A percentile compares a stretch with the other conserved stretches of the same genome.
Conservation (phyloP, 1,140 invertebrate species). For the Solen grandis region DNA sequence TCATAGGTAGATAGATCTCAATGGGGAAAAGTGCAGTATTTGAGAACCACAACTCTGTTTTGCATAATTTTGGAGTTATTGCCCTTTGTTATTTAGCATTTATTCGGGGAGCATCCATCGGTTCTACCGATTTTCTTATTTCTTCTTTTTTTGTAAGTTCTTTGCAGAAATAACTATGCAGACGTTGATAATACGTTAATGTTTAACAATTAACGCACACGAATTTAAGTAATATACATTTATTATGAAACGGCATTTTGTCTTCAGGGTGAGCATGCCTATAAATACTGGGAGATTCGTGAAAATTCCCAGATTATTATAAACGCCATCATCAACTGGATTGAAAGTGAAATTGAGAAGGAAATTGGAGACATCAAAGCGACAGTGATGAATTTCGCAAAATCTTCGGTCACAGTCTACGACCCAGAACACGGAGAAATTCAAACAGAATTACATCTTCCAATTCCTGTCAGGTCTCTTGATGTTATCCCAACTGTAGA, state of each 20-base stretch:
- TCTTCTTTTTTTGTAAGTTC: neutral
- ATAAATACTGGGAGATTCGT: constrained; percentile 64
- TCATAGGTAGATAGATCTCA: too few species aligned
- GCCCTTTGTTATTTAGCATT: too few species aligned
- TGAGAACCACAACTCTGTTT: too few species aligned
- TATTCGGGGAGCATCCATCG: too few species aligned
- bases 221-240: too few species aligned
- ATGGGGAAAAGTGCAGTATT: too few species aligned
- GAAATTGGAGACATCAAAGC: constrained; percentile 62
- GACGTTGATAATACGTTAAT: neutral
- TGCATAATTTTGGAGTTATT: too few species aligned
- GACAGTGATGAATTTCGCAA: constrained; percentile 59
- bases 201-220: neutral
- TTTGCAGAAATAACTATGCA: neutral
- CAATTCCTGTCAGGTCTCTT: constrained; percentile 94
- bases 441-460: constrained; percentile 91
- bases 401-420: constrained; percentile 84
- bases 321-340: constrained; percentile 14
- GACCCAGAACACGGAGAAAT: constrained; percentile 90
- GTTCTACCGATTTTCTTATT: too few species aligned
- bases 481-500: constrained; percentile 86
- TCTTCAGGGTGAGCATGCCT: constrained; percentile 63
- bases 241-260: too few species aligned
- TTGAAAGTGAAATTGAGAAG: constrained; percentile 46
- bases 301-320: constrained; percentile 45